Evolutionary conservation across 2,113 vertebrate genomes (phyloP).

Genomic region (Oreotrochilus melanogaster): DNA sequence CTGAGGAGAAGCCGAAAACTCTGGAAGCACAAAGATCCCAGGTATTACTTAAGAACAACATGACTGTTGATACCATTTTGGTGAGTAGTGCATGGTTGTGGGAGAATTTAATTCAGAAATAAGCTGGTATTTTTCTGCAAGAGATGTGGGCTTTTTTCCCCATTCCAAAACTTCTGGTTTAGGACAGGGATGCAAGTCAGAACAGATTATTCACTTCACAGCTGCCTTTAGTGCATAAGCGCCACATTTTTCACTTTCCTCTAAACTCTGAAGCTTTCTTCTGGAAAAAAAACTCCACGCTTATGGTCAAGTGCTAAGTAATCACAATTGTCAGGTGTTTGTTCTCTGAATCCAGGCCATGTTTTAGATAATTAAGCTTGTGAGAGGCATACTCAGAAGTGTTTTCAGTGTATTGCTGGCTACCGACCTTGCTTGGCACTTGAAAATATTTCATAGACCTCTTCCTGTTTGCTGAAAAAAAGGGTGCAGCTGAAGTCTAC

Average conservation of each 20-base stretch:
- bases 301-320: slow-evolving; percentile 7
- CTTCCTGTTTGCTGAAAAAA: slow-evolving; percentile 34
- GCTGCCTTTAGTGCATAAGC: background rate
- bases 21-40: background rate
- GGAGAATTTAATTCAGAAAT: background rate
- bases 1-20: background rate
- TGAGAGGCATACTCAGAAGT: background rate
- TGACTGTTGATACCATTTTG: background rate
- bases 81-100: background rate
- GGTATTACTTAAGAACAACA: background rate
- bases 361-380: slow-evolving; percentile 3
- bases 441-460: slow-evolving; percentile 37
- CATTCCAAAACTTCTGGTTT: background rate
- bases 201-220: background rate
- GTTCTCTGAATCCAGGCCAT: slow-evolving; percentile 12
- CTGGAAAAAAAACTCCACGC: background rate
- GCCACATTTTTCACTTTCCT: background rate
- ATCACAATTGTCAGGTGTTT: background rate
- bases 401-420: background rate
- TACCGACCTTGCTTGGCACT: background rate
- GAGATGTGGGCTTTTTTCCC: background rate
- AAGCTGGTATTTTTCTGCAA: background rate
- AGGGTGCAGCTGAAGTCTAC: slow-evolving; percentile 26
- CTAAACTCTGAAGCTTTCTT: background rate
- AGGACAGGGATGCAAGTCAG: background rate